Evolutionary conservation across 2,888 invertebrate species (phyloP).

Genomic region (Eristalinus sepulchralis): DNA sequence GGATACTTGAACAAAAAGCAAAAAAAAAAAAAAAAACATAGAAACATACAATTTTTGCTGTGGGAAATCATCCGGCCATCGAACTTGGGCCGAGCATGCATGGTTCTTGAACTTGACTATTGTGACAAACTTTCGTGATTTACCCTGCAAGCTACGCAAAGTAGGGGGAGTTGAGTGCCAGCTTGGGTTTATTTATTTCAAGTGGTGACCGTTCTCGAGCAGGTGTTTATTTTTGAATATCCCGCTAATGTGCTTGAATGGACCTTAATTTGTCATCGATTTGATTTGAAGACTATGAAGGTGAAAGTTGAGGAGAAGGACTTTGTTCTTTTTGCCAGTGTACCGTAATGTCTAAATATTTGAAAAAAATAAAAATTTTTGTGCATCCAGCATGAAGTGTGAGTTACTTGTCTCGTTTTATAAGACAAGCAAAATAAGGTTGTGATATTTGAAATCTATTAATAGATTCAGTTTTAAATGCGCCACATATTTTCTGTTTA

Average conservation of each 20-base stretch:
- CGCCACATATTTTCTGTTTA: too few relatives aligned
- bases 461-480: too few relatives aligned
- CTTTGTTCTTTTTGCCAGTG: neutral
- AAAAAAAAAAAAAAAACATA: slow-evolving; percentile 13
- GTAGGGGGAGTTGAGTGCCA: neutral
- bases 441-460: too few relatives aligned
- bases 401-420: too few relatives aligned
- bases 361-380: too few relatives aligned
- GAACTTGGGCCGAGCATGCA: slow-evolving; percentile 5
- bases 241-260: neutral
- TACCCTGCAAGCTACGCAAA: neutral
- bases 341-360: too few relatives aligned
- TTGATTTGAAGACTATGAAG: neutral
- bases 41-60: too few relatives aligned
- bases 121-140: neutral
- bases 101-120: neutral
- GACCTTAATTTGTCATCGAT: neutral
- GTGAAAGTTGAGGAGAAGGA: neutral
- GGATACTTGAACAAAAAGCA: slow-evolving; percentile 18
- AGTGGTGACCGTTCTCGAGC: neutral
- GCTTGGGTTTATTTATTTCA: neutral
- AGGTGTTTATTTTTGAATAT: neutral
- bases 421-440: too few relatives aligned
- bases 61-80: slow-evolving; percentile 26
- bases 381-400: too few relatives aligned